Conservation (phyloP, 1,140 invertebrate species). For the Scaptodrosophila lebanonensis region DNA sequence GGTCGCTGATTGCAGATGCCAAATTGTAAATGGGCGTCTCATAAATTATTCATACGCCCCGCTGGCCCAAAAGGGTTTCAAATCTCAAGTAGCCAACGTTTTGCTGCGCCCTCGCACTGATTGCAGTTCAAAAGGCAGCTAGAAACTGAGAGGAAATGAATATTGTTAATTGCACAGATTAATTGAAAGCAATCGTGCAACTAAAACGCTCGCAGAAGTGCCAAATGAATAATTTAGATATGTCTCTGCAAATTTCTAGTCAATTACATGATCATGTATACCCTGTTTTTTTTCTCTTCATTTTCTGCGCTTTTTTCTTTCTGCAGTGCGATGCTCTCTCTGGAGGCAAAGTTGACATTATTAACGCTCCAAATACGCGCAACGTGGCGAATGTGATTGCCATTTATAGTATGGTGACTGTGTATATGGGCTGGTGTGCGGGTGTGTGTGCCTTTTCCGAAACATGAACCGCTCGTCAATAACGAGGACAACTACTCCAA, state of each 20-base stretch:
- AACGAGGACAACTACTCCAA: background rate
- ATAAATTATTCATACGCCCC: conserved; percentile 62
- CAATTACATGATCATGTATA: too few relatives aligned
- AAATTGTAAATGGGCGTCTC: conserved; percentile 23
- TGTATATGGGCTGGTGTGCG: background rate
- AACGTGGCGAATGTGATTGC: too few relatives aligned
- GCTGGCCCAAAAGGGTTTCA: conserved; percentile 50
- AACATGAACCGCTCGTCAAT: background rate
- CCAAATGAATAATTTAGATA: too few relatives aligned
- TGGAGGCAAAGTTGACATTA: too few relatives aligned
- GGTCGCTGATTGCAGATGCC: conserved; percentile 44
- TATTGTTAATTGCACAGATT: conserved; percentile 57
- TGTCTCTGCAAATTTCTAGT: conserved; percentile 1
- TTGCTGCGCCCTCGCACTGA: conserved; percentile 22
- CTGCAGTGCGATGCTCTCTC: too few relatives aligned
- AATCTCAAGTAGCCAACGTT: conserved; percentile 26
- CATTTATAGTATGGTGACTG: background rate
- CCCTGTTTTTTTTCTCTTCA: too few relatives aligned
- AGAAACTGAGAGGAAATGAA: conserved; percentile 32
- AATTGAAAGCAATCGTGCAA: conserved; percentile 53
- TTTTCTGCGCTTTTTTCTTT: too few relatives aligned
- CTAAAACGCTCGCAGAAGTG: too few relatives aligned
- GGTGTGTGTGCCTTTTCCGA: background rate
- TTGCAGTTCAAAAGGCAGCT: conserved; percentile 65
- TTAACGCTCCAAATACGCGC: conserved; percentile 46